Base-by-base conservation (phyloP, 2,888 invertebrate genomes). In the Andricus quercusramuli region DNA sequence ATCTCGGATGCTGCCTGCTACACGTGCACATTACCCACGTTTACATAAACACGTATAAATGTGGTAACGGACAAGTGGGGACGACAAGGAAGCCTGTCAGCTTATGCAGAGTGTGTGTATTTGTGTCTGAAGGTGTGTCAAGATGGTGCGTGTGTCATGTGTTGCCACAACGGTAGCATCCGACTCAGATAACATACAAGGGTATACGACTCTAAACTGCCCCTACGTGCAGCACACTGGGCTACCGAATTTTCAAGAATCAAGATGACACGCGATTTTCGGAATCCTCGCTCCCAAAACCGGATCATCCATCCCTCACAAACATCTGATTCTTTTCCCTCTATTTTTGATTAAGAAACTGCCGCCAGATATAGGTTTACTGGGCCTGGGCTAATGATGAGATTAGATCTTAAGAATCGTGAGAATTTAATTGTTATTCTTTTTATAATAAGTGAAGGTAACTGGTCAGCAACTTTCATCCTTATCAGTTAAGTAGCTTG, bases 161-260 rank as follows among this genome's bases (percentile, higher is more conserved):
- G 70, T 47, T 78, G 78, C 70, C 56, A 83, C 84, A 80, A 83
- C 84, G 83, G 85, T 84, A 85, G 85, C 85, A 81, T 82, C 80
- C 76, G 83, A 80, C 79, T 83, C 83, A 82, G 85, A 84, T 85
- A 82, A 80, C 84, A 80, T 41, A 74, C 81, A 25, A 70, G 80
- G 82, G 84, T 80, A 81, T 84, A 83, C 79, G 80, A 79, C 82
- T 79, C 82, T 84, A 81, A 84, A 84, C 81, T 81, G 80, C 79
- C 78, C 78, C 84, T 83, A 80, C 84, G 84, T 82, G 81, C 81
- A 78, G 74, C 37, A 64, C 67, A 25, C 79, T 80, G 83, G 84
- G 91, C 92, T 92, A 92, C 92, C 89, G 92, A 90, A 91, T 92
- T 91, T 90, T 89, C 87, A 79, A 85, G 78, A 88, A 88, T 88